Conservation (phyloP, 1,140 invertebrate species). For the Chionoecetes opilio region DNA sequence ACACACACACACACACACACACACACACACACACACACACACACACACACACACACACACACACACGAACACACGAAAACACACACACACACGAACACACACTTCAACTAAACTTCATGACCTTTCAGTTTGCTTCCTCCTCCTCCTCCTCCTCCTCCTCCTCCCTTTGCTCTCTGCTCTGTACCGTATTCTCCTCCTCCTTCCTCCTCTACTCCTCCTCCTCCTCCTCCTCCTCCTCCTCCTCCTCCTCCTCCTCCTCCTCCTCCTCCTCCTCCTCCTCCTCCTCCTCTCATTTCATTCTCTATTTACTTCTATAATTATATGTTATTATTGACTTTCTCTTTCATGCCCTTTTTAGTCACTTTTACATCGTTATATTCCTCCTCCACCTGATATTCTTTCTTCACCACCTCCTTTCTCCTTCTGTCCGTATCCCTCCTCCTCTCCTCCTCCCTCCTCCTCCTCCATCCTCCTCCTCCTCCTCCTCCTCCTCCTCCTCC, state of each 20-base stretch:
- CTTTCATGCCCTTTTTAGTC: too few species aligned
- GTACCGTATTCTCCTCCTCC: neutral
- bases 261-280: too few species aligned
- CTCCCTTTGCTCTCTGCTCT: neutral
- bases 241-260: too few species aligned
- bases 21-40: neutral
- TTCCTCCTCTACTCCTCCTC: neutral
- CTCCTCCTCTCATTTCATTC: neutral
- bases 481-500: neutral
- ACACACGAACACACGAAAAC: too few species aligned
- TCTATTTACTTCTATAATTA: neutral
- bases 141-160: neutral
- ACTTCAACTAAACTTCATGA: neutral
- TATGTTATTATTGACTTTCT: too few species aligned
- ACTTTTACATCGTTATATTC: too few species aligned
- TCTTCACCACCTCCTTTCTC: too few species aligned
- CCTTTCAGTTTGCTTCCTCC: neutral
- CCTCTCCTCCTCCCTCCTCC: too few species aligned
- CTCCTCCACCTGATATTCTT: too few species aligned
- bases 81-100: too few species aligned
- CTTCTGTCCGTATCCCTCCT: too few species aligned
- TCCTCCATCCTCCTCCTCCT: neutral
- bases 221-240: neutral
- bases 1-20: constrained; percentile 8
- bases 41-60: too few species aligned